A percentile compares a stretch with the other conserved stretches of the same genome.
Evolutionary conservation across 2,888 invertebrate species (phyloP).

Genomic region (Meteorus colon): DNA sequence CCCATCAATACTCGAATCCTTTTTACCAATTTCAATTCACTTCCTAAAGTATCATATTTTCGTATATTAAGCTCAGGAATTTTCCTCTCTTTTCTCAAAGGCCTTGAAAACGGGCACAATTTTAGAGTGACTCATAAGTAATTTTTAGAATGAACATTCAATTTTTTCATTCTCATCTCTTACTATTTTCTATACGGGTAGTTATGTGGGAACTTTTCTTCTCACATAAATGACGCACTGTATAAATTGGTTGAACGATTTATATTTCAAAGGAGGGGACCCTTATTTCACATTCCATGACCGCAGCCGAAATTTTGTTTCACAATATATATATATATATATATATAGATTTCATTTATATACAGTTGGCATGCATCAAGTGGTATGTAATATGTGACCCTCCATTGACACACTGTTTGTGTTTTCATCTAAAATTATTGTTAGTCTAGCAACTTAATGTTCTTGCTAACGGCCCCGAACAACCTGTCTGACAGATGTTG

Average conservation of each 20-base stretch:
- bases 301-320: neutral
- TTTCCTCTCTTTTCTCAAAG: neutral
- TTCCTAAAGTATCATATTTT: no score
- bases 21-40: neutral
- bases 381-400: neutral
- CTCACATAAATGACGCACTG: neutral
- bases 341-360: neutral
- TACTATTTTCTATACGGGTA: neutral
- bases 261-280: neutral
- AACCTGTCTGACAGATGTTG: slow-evolving; percentile 13
- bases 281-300: neutral
- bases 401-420: neutral
- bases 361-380: neutral
- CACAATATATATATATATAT: neutral
- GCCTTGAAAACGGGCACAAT: neutral
- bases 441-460: slow-evolving; percentile 7
- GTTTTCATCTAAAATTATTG: slow-evolving; percentile 17
- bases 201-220: neutral
- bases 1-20: neutral
- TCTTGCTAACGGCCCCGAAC: slow-evolving; percentile 5
- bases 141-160: neutral
- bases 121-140: neutral
- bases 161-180: neutral
- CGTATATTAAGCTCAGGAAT: no score
- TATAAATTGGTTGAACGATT: neutral